These are phyloP conservation scores for Trachops cirrhosus DNA, from an alignment of 2,797 vertebrate species.

Conservation along the genomic window DNA sequence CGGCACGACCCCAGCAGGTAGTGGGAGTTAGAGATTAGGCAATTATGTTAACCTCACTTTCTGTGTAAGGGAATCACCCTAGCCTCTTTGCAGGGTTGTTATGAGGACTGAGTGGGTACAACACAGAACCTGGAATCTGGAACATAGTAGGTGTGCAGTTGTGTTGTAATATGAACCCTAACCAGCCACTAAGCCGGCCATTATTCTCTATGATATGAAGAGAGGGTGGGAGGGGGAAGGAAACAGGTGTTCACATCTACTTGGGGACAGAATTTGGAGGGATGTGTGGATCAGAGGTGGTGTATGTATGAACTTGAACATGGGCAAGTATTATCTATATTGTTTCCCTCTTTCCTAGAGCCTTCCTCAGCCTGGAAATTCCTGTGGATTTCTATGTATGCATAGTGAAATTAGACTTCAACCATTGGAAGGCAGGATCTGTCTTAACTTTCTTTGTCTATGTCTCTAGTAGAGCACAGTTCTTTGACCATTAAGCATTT, in stretches of 20 bases:
- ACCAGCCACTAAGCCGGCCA: neutral
- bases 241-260: neutral
- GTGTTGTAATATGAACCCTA: neutral
- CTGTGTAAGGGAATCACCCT: neutral
- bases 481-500: neutral
- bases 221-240: neutral
- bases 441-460: neutral
- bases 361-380: neutral
- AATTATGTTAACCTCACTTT: neutral
- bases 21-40: neutral
- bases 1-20: accelerated
- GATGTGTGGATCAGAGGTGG: neutral
- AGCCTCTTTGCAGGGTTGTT: neutral
- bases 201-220: neutral
- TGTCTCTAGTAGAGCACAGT: neutral
- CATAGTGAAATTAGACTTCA: neutral
- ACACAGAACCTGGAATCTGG: neutral
- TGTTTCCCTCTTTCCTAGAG: neutral
- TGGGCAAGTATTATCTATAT: neutral
- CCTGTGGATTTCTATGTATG: neutral
- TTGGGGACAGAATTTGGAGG: neutral
- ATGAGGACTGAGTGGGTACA: neutral
- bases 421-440: neutral
- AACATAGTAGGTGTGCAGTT: accelerated
- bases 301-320: neutral